phyloP scores from a whole-genome alignment of 2,888 invertebrate species.

The Trichogramma dendrolimi region DNA sequence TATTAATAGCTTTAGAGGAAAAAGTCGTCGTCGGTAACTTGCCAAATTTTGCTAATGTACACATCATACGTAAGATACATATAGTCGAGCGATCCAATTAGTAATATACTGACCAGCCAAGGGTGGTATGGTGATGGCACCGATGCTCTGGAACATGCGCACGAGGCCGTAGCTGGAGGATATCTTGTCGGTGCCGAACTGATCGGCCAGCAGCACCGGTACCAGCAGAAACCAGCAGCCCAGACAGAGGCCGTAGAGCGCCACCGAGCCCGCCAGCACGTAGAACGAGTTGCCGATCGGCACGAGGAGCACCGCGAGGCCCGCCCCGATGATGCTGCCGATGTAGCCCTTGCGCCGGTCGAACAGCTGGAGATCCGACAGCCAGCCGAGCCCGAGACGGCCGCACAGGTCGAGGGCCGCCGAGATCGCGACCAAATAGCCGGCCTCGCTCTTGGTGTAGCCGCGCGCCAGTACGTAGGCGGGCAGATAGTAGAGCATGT shows the following conservation, averaged over 20 bases:
- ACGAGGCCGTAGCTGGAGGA: conserved; percentile 73
- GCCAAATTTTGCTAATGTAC: too few species aligned
- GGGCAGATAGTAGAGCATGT: conserved; percentile 71
- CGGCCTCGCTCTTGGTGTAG: conserved; percentile 60
- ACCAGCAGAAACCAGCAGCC: conserved; percentile 75
- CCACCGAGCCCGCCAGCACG: conserved; percentile 64
- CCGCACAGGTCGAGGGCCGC: conserved; percentile 70
- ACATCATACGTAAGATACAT: too few species aligned
- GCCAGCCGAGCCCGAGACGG: conserved; percentile 68
- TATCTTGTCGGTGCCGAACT: conserved; percentile 71
- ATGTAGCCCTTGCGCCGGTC: conserved; percentile 69
- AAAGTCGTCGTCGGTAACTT: too few species aligned
- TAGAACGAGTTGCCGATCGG: conserved; percentile 65
- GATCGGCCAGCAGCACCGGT: conserved; percentile 69
- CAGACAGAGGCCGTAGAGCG: conserved; percentile 67
- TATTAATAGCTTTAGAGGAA: too few species aligned
- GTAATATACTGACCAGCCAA: conserved; percentile 57
- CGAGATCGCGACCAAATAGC: conserved; percentile 70
- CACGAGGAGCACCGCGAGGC: conserved; percentile 64
- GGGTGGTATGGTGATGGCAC: conserved; percentile 70
- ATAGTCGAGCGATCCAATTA: too few species aligned
- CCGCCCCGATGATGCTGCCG: conserved; percentile 67
- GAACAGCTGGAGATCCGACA: conserved; percentile 69
- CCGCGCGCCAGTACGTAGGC: conserved; percentile 69
- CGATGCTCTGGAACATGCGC: conserved; percentile 72